Conservation (phyloP, 2,888 invertebrate genomes). For the Phorcus lineatus region DNA sequence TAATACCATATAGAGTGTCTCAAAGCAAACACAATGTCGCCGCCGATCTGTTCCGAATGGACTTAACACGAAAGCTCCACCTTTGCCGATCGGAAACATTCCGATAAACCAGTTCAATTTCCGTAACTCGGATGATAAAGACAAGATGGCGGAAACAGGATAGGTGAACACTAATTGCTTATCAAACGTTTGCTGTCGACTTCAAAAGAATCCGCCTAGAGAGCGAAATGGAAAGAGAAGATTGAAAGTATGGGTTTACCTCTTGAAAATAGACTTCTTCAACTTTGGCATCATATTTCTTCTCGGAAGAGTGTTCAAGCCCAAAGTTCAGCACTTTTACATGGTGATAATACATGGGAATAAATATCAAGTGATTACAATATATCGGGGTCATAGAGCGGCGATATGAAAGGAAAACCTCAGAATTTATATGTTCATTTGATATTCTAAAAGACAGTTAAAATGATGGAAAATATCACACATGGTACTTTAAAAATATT, state of each 20-base stretch:
- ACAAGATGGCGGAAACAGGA: background rate
- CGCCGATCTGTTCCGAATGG: background rate
- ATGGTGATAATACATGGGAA: background rate
- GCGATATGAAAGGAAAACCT: no score
- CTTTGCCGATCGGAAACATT: background rate
- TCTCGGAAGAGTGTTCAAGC: background rate
- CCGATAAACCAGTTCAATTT: background rate
- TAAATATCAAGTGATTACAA: background rate
- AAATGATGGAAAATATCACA: no score
- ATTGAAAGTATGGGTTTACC: background rate
- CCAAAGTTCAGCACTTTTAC: background rate
- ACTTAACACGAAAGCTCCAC: background rate
- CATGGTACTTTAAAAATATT: no score
- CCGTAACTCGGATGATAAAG: background rate
- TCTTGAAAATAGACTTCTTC: background rate
- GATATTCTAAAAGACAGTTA: no score
- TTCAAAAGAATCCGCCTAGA: background rate
- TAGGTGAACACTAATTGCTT: background rate
- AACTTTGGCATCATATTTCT: no score
- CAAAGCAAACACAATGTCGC: background rate
- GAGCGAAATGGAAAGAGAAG: background rate
- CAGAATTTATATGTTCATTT: no score
- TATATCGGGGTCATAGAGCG: background rate
- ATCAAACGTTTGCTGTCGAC: conserved; percentile 5
- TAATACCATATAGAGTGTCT: background rate